A percentile compares a stretch with the other conserved stretches of the same genome.
Evolutionary conservation across 2,113 vertebrate species (phyloP).

Genomic region (Serinus canaria): DNA sequence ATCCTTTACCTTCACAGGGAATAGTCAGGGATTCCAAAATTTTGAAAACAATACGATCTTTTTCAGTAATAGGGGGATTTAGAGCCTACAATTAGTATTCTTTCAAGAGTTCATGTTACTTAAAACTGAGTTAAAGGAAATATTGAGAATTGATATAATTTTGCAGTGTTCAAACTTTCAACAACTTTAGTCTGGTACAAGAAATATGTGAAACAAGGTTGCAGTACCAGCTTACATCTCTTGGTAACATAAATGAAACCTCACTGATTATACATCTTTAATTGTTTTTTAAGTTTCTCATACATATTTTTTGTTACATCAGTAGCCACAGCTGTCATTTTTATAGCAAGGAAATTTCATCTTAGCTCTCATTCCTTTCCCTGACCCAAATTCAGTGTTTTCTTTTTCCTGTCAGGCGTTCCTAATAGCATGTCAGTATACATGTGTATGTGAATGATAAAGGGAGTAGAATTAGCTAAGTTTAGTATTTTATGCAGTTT

Average conservation of each 20-base stretch:
- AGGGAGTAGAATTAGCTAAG: background rate
- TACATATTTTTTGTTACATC: background rate
- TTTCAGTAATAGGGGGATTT: background rate
- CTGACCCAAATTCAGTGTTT: background rate
- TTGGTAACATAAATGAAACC: background rate
- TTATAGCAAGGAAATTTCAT: background rate
- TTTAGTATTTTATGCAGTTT: background rate
- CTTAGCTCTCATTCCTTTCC: background rate
- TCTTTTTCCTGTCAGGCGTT: background rate
- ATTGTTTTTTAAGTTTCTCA: background rate
- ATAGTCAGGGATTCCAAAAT: background rate
- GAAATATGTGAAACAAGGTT: background rate
- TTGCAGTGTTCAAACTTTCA: background rate
- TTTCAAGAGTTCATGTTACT: background rate
- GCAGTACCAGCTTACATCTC: background rate
- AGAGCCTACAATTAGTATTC: background rate
- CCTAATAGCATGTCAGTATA: background rate
- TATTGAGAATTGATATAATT: background rate
- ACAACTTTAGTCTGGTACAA: background rate
- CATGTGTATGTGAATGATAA: background rate
- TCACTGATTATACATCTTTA: background rate
- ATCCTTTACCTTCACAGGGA: background rate
- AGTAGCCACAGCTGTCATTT: background rate
- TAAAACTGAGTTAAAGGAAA: background rate
- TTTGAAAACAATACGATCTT: background rate